A percentile compares a stretch with the other conserved stretches of the same genome.
These are phyloP conservation scores for Notamacropus eugenii DNA, from an alignment of 2,797 vertebrate species.

Conservation along the genomic window DNA sequence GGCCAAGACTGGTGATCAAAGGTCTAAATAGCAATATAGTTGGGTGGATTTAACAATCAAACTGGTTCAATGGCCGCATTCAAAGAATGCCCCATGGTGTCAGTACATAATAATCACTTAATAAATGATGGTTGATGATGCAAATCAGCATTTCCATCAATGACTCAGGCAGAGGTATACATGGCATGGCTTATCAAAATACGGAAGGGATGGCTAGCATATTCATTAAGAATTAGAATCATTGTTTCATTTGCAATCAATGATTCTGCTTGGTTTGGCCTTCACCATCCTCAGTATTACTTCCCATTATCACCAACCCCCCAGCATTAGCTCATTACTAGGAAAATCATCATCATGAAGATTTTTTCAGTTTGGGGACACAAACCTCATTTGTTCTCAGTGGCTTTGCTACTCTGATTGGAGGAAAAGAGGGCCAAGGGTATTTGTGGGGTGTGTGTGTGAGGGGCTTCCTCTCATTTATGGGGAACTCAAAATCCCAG, in stretches of 20 bases:
- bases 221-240: not conserved
- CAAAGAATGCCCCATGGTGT: not conserved
- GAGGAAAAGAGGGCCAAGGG: not conserved
- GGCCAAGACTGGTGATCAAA: not conserved
- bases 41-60: not conserved
- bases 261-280: not conserved
- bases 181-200: not conserved
- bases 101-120: not conserved
- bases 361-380: not conserved
- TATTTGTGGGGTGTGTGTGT: too few species aligned
- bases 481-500: not conserved
- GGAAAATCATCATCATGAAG: not conserved
- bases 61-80: not conserved
- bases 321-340: not conserved
- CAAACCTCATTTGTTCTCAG: not conserved
- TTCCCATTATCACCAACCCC: not conserved
- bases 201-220: not conserved
- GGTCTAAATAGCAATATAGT: not conserved
- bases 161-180: not conserved
- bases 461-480: not conserved
- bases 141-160: not conserved
- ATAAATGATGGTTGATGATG: not conserved
- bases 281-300: not conserved
- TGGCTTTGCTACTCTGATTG: not conserved
- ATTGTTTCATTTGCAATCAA: not conserved